A percentile compares a stretch with the other conserved stretches of the same genome.
phyloP scores from a whole-genome alignment of 2,888 invertebrate species.

The Caenorhabditis becei region DNA sequence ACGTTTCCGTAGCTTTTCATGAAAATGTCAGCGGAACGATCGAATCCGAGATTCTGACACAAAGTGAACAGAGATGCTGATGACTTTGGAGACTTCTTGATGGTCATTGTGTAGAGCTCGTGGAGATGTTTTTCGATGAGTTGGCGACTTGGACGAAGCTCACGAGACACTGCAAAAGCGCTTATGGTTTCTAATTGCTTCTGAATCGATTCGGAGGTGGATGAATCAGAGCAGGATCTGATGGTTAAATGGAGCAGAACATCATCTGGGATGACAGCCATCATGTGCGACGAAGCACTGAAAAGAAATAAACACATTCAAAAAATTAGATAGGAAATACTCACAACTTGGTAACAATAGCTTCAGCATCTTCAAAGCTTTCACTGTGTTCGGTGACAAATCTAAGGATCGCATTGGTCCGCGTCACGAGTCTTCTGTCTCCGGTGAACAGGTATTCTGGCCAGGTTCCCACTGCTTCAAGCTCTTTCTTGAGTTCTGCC shows the following conservation, averaged over 20 bases:
- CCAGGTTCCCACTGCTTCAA: conserved; percentile 38
- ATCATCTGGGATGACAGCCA: conserved; percentile 41
- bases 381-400: conserved; percentile 23
- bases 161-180: neutral
- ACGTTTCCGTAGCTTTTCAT: conserved; percentile 32
- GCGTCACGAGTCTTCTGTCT: conserved; percentile 2
- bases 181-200: conserved; percentile 7
- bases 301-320: conserved; percentile 3
- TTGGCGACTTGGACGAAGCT: conserved; percentile 26
- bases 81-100: conserved; percentile 22
- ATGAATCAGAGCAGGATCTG: conserved; percentile 4
- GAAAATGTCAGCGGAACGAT: conserved; percentile 40
- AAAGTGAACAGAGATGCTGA: conserved; percentile 4
- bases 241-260: conserved; percentile 22
- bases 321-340: neutral
- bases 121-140: conserved; percentile 9
- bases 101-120: conserved; percentile 17
- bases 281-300: conserved; percentile 29
- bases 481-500: conserved; percentile 19
- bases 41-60: conserved; percentile 36
- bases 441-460: conserved; percentile 52
- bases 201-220: neutral
- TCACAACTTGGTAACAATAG: conserved; percentile 28
- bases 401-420: conserved; percentile 29
- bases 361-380: conserved; percentile 18